A percentile compares a stretch with the other conserved stretches of the same genome.
phyloP scores from a whole-genome alignment of 2,888 invertebrate genomes.

The Nematopogon swammerdamellus region DNA sequence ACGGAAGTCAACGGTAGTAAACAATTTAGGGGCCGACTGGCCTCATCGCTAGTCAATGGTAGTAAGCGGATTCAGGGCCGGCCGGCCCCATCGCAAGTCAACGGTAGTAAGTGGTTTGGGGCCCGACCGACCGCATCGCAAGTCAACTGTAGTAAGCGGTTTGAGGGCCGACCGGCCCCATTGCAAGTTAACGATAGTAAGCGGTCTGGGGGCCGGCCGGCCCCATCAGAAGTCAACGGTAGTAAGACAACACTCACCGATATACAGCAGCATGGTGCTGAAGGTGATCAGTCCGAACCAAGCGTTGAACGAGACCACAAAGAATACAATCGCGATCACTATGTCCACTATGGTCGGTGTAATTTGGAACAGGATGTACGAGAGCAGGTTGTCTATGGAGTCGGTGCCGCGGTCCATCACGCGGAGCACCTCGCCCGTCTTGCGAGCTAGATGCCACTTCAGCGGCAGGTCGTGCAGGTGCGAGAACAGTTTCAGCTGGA shows the following conservation, averaged over 20 bases:
- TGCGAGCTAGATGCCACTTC: conserved; percentile 91
- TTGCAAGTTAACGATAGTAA: too few relatives aligned
- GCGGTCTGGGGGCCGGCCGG: too few relatives aligned
- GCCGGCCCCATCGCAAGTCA: too few relatives aligned
- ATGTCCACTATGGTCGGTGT: conserved; percentile 92
- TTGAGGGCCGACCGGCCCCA: too few relatives aligned
- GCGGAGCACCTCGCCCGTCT: conserved; percentile 94
- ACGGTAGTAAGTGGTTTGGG: too few relatives aligned
- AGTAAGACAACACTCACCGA: conserved; percentile 76
- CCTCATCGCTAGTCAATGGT: too few relatives aligned
- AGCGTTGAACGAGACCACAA: conserved; percentile 81
- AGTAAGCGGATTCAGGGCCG: too few relatives aligned
- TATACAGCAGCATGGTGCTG: conserved; percentile 87
- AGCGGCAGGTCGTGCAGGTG: conserved; percentile 90
- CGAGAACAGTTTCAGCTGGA: conserved; percentile 74
- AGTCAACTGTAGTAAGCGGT: too few relatives aligned
- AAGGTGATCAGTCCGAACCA: conserved; percentile 97
- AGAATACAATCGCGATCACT: conserved; percentile 85
- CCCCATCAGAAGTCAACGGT: too few relatives aligned
- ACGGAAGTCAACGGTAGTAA: too few relatives aligned
- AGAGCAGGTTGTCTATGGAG: conserved; percentile 91
- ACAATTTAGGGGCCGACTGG: too few relatives aligned
- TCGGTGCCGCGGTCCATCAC: conserved; percentile 98
- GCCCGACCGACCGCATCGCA: too few relatives aligned
- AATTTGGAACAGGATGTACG: conserved; percentile 90